These are phyloP conservation scores for Tanytarsus gracilentus DNA, from an alignment of 2,888 invertebrate genomes.

Conservation along the genomic window DNA sequence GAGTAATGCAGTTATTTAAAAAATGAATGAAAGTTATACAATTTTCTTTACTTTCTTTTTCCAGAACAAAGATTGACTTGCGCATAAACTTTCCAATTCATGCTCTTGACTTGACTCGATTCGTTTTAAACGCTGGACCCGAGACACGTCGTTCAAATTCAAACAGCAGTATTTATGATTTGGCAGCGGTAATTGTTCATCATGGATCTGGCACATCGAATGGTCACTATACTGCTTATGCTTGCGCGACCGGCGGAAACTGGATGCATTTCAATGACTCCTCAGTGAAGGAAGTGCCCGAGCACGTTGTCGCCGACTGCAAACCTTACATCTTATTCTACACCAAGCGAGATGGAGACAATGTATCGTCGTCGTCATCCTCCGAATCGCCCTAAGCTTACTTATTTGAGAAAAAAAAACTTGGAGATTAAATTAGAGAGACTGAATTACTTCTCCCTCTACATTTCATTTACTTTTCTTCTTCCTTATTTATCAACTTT, in stretches of 20 bases:
- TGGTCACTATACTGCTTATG: slow-evolving; percentile 79
- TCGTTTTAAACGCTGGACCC: slow-evolving; percentile 57
- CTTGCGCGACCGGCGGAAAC: slow-evolving; percentile 62
- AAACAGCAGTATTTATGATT: slow-evolving; percentile 61
- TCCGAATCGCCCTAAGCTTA: no score
- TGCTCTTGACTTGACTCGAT: slow-evolving; percentile 68
- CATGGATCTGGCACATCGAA: slow-evolving; percentile 71
- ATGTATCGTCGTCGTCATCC: background rate
- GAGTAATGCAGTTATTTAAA: slow-evolving; percentile 22
- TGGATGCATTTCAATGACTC: slow-evolving; percentile 87
- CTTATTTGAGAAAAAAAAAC: background rate
- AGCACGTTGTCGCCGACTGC: slow-evolving; percentile 61
- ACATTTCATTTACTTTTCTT: background rate
- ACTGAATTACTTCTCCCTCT: background rate
- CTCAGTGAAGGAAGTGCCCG: slow-evolving; percentile 53
- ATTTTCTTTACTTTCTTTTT: slow-evolving; percentile 19
- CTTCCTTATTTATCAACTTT: background rate
- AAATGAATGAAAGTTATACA: background rate
- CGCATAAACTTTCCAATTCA: slow-evolving; percentile 66
- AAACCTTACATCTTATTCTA: slow-evolving; percentile 82
- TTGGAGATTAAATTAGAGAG: background rate
- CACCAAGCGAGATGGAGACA: slow-evolving; percentile 54
- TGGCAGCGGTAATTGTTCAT: slow-evolving; percentile 73
- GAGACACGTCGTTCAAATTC: slow-evolving; percentile 56
- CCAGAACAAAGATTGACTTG: slow-evolving; percentile 65